phyloP scores from a whole-genome alignment of 2,113 vertebrate genomes.

The Leiothrix lutea region DNA sequence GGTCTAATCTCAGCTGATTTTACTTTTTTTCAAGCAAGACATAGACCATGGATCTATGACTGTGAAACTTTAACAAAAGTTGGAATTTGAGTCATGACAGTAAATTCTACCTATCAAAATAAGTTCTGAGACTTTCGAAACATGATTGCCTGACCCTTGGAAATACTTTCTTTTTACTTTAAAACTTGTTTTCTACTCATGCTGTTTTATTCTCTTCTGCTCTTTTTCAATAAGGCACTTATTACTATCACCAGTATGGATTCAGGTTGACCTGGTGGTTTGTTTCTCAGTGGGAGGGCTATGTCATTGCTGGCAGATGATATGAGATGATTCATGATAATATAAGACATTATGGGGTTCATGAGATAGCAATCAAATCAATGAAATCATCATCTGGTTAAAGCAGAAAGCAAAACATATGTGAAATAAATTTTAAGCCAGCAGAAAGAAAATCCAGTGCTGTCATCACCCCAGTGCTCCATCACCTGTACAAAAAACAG shows the following conservation, averaged over 20 bases:
- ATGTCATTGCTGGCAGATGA: background rate
- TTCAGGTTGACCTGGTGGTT: background rate
- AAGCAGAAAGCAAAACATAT: constrained; percentile 21
- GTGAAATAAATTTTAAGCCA: constrained; percentile 20
- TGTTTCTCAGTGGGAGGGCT: background rate
- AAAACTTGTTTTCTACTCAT: background rate
- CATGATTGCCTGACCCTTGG: background rate
- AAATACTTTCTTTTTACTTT: background rate
- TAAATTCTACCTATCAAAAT: background rate
- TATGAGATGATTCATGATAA: background rate
- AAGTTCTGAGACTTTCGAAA: background rate
- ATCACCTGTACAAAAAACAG: background rate
- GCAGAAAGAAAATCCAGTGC: background rate
- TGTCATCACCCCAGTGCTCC: background rate
- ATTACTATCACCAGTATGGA: background rate
- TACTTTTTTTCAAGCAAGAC: background rate
- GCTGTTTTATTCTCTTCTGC: background rate
- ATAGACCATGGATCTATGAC: background rate
- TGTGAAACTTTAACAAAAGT: background rate
- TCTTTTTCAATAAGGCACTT: background rate
- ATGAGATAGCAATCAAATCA: background rate
- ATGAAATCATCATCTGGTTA: background rate
- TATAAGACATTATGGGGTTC: background rate
- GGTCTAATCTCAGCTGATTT: background rate
- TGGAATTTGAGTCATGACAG: background rate